Percentiles rank a stretch among this genome's conserved stretches.
Evolutionary conservation across 64 coral and sea anemone genomes (phyloP).

Genomic region (Exaiptasia diaphana): DNA sequence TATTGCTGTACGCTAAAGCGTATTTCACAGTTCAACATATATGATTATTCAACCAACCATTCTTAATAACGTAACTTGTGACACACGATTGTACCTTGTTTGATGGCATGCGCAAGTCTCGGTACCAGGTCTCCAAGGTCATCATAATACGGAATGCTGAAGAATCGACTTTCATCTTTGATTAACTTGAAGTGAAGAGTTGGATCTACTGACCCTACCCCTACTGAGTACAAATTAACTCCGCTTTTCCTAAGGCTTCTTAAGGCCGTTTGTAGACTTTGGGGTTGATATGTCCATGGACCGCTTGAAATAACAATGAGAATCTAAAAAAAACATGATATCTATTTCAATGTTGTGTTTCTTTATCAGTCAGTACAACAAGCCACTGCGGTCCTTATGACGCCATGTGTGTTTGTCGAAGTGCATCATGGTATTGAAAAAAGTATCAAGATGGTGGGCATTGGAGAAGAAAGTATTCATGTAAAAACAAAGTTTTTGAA

Average conservation of each 20-base stretch:
- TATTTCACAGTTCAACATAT: too few relatives aligned
- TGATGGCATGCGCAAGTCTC: slow-evolving; percentile 5
- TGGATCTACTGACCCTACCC: slow-evolving; percentile 7
- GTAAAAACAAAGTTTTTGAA: too few relatives aligned
- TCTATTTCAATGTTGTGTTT: too few relatives aligned
- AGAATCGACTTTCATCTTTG: slow-evolving; percentile 4
- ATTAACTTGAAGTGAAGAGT: neutral
- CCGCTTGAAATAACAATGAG: slow-evolving; percentile 35
- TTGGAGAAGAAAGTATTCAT: too few relatives aligned
- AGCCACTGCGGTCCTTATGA: too few relatives aligned
- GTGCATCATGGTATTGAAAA: too few relatives aligned
- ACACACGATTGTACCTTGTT: neutral
- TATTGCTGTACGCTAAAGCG: too few relatives aligned
- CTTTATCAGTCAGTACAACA: too few relatives aligned
- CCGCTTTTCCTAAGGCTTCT: slow-evolving; percentile 7
- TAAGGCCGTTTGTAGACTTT: neutral
- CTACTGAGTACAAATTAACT: slow-evolving; percentile 7
- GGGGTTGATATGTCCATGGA: slow-evolving; percentile 10
- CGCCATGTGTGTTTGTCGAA: too few relatives aligned
- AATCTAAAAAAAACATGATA: neutral
- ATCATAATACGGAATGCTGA: slow-evolving; percentile 13
- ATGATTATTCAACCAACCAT: too few relatives aligned
- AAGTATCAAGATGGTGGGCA: too few relatives aligned
- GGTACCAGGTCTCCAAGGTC: slow-evolving; percentile 18
- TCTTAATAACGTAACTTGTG: too few relatives aligned